Evolutionary conservation across 2,888 invertebrate genomes (phyloP).

Genomic region (Caenorhabditis panamensis): DNA sequence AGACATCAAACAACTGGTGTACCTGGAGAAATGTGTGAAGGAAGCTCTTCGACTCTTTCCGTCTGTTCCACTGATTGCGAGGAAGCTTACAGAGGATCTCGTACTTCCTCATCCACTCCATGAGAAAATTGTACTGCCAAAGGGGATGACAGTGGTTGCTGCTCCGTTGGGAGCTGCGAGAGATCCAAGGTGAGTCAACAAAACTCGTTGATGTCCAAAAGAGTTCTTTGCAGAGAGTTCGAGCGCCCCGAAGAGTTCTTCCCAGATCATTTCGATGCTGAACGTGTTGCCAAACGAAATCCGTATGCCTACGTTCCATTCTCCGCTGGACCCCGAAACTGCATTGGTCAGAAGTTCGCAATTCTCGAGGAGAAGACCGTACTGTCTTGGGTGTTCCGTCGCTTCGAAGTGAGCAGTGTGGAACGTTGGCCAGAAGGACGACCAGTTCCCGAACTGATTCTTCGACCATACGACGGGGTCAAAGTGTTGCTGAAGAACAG

Average conservation of each 20-base stretch:
- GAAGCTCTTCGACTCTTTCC: constrained; percentile 68
- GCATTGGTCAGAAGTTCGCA: constrained; percentile 82
- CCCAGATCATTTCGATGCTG: constrained; percentile 82
- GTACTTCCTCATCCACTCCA: constrained; percentile 31
- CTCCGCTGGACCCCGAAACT: constrained; percentile 78
- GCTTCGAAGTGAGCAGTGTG: constrained; percentile 35
- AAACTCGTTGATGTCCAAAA: neutral
- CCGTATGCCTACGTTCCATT: constrained; percentile 78
- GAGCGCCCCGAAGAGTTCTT: constrained; percentile 76
- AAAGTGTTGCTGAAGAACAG: constrained; percentile 42
- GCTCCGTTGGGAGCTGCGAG: constrained; percentile 17
- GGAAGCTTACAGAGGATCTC: constrained; percentile 59
- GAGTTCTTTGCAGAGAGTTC: constrained; percentile 25
- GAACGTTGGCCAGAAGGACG: constrained; percentile 25
- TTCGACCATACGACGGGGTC: constrained; percentile 30
- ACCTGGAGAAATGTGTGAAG: constrained; percentile 79
- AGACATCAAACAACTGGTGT: constrained; percentile 75
- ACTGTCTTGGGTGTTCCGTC: constrained; percentile 52
- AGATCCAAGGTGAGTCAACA: constrained; percentile 49
- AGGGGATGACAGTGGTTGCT: constrained; percentile 29
- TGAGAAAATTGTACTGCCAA: constrained; percentile 10
- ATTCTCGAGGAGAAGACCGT: constrained; percentile 82
- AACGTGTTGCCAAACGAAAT: constrained; percentile 72
- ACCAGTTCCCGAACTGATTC: constrained; percentile 42
- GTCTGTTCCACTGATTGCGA: constrained; percentile 65